phyloP scores from a whole-genome alignment of 2,113 vertebrate species.

The Mionectes macconnelli region DNA sequence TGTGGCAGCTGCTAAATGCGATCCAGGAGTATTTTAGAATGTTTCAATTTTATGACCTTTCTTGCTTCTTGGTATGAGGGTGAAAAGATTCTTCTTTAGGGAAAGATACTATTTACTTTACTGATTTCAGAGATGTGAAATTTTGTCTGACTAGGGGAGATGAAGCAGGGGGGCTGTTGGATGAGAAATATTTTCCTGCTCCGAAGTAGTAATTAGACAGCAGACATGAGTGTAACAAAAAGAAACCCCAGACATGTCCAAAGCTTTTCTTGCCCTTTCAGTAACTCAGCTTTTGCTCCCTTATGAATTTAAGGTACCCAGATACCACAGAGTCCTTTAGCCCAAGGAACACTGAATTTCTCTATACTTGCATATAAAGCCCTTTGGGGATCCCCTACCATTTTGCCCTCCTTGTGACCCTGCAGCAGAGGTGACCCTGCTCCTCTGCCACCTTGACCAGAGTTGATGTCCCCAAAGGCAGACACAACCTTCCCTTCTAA shows the following conservation, averaged over 20 bases:
- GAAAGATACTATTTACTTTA: neutral
- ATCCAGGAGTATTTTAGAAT: neutral
- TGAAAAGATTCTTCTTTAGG: neutral
- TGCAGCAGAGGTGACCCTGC: rapidly evolving
- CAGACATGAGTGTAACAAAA: neutral
- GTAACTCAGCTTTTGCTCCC: neutral
- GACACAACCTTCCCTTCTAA: neutral
- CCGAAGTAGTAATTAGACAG: neutral
- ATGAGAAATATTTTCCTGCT: neutral
- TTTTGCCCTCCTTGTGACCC: neutral
- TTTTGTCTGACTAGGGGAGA: neutral
- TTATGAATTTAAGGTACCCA: neutral
- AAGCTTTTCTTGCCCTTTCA: neutral
- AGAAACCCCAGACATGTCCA: neutral
- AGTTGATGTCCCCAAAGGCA: neutral
- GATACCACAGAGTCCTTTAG: neutral
- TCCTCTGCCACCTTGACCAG: rapidly evolving
- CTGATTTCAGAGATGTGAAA: neutral
- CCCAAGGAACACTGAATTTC: neutral
- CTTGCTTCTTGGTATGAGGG: neutral
- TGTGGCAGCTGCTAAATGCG: neutral
- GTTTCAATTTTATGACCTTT: neutral
- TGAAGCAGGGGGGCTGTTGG: neutral
- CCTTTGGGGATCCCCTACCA: neutral
- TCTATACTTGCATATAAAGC: neutral